A percentile compares a stretch with the other conserved stretches of the same genome.
Evolutionary conservation across 2,888 invertebrate species (phyloP).

Genomic region (Colletes collaris): DNA sequence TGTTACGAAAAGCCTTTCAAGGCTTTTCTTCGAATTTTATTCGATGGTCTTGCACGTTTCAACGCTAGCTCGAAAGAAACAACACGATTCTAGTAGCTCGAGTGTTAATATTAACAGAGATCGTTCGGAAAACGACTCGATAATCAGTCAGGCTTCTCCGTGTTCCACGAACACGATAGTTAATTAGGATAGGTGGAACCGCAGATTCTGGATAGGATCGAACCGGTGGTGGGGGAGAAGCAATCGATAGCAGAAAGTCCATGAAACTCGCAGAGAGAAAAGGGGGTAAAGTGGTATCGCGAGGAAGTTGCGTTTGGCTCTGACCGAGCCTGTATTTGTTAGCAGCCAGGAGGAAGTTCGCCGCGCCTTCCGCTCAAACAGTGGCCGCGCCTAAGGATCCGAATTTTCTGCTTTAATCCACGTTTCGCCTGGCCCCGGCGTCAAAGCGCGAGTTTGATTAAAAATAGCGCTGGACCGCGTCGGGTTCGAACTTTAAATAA

Average conservation of each 20-base stretch:
- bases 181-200: conserved; percentile 11
- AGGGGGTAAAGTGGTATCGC: conserved; percentile 19
- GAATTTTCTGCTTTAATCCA: conserved; percentile 48
- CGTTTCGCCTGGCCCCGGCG: conserved; percentile 17
- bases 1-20: no score
- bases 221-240: no score
- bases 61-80: no score
- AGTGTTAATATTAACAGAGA: background rate
- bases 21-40: no score
- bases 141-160: background rate
- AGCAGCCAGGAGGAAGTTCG: conserved; percentile 41
- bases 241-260: conserved; percentile 9
- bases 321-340: conserved; percentile 36
- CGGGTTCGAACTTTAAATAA: conserved; percentile 36
- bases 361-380: conserved; percentile 50
- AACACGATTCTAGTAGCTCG: no score
- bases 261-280: conserved; percentile 16
- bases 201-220: background rate
- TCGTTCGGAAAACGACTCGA: background rate
- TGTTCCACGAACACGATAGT: background rate
- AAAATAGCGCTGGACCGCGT: conserved; percentile 32
- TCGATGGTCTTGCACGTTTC: no score
- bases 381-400: conserved; percentile 44
- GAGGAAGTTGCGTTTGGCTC: conserved; percentile 20
- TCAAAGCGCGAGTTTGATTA: conserved; percentile 46